Percentiles rank a stretch among this genome's conserved stretches.
Conservation (phyloP, 2,888 invertebrate species). For the Tenthredo scrophulariae region DNA sequence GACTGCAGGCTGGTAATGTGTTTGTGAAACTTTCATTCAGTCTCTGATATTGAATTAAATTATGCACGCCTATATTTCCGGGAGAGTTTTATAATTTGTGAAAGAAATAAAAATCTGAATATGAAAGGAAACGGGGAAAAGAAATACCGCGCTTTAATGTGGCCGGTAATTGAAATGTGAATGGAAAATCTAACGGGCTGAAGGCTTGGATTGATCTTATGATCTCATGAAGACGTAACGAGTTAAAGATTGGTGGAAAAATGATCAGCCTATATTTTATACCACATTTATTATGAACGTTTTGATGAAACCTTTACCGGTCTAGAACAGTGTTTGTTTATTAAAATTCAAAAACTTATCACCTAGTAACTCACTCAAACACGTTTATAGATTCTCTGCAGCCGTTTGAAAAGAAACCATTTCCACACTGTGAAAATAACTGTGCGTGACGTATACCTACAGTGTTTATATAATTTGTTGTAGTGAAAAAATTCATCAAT, state of each 20-base stretch:
- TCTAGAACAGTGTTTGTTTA: slow-evolving; percentile 18
- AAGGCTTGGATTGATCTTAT: slow-evolving; percentile 4
- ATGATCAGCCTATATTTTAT: slow-evolving; percentile 1
- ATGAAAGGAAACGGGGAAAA: neutral
- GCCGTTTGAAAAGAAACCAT: neutral
- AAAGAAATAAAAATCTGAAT: neutral
- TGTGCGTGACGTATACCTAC: neutral
- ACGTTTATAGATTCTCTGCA: neutral
- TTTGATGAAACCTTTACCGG: neutral
- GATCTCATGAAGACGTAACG: slow-evolving; percentile 34
- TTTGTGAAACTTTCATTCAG: slow-evolving; percentile 3
- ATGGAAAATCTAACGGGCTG: neutral
- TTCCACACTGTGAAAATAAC: slow-evolving; percentile 25
- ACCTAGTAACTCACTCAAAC: neutral
- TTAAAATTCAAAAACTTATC: neutral
- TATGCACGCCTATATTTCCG: neutral
- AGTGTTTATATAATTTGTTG: slow-evolving; percentile 18
- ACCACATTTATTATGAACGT: neutral
- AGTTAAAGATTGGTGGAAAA: slow-evolving; percentile 8
- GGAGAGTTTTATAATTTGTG: neutral
- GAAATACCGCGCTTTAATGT: neutral
- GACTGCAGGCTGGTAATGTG: neutral
- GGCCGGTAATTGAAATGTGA: neutral
- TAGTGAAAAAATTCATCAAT: slow-evolving; percentile 15
- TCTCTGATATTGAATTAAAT: neutral